Evolutionary conservation across 92 coral and sea anemone genomes (phyloP).

Genomic region (Montipora capitata): DNA sequence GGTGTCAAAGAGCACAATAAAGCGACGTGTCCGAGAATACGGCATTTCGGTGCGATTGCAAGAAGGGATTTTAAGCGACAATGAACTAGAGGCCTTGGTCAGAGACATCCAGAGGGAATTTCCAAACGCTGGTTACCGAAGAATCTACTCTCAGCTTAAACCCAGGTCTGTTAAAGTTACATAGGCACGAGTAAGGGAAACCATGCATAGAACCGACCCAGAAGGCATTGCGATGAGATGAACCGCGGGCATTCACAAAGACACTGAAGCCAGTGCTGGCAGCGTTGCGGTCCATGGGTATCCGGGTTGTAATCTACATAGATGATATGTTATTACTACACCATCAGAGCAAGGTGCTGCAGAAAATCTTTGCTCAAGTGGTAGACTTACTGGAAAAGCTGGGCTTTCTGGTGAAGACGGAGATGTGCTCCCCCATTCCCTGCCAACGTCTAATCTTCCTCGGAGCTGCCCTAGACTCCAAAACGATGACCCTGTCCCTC

Average conservation of each 20-base stretch:
- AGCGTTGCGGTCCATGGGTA: constrained; percentile 36
- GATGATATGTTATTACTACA: constrained; percentile 66
- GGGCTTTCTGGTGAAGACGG: constrained; percentile 62
- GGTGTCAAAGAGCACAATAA: too few species aligned
- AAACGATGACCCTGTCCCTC: constrained; percentile 25
- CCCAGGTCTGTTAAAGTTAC: too few species aligned
- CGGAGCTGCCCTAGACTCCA: constrained; percentile 46
- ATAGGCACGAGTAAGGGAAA: too few species aligned
- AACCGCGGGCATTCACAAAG: constrained; percentile 47
- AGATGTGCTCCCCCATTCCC: constrained; percentile 63
- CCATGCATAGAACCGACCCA: too few species aligned
- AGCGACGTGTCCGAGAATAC: too few species aligned
- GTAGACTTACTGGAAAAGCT: constrained; percentile 45
- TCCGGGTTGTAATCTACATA: constrained; percentile 64
- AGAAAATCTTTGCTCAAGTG: constrained; percentile 36
- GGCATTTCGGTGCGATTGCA: too few species aligned
- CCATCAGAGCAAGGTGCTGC: constrained; percentile 52
- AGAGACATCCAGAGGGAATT: too few species aligned
- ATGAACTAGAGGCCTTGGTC: too few species aligned
- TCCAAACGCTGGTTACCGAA: too few species aligned
- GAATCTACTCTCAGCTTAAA: too few species aligned
- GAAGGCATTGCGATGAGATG: too few species aligned
- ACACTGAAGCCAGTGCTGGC: constrained; percentile 51
- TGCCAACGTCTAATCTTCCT: constrained; percentile 54
- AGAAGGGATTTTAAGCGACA: too few species aligned